phyloP scores from a whole-genome alignment of 2,113 vertebrate species.

The Rhea americana region DNA sequence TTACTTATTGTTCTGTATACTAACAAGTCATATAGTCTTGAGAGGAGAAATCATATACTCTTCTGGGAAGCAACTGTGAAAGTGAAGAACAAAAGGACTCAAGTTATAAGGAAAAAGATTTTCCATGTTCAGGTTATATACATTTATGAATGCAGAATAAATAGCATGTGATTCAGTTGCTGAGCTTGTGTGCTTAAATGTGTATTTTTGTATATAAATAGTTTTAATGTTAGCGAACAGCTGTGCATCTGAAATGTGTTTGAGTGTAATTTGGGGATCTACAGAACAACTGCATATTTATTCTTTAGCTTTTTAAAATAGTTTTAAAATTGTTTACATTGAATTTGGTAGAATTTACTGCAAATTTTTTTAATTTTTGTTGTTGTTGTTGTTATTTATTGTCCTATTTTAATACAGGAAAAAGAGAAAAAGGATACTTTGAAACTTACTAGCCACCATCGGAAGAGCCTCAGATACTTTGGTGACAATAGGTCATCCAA shows the following conservation, averaged over 20 bases:
- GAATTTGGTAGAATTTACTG: background rate
- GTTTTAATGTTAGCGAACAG: background rate
- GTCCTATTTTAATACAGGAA: background rate
- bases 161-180: background rate
- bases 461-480: background rate
- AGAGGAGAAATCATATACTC: background rate
- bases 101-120: background rate
- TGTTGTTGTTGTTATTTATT: background rate
- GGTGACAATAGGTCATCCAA: too few species aligned
- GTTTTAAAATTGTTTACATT: background rate
- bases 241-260: background rate
- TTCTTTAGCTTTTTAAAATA: background rate
- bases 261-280: background rate
- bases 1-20: background rate
- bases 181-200: background rate
- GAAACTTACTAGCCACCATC: background rate
- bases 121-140: background rate
- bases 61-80: background rate
- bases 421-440: background rate
- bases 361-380: background rate
- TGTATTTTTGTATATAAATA: background rate
- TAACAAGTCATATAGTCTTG: background rate
- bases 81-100: background rate
- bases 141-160: background rate
- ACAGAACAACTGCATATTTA: background rate